phyloP scores from a whole-genome alignment of 37 sponge, comb jelly and placozoan species.

The Lycopodina hypogea region DNA sequence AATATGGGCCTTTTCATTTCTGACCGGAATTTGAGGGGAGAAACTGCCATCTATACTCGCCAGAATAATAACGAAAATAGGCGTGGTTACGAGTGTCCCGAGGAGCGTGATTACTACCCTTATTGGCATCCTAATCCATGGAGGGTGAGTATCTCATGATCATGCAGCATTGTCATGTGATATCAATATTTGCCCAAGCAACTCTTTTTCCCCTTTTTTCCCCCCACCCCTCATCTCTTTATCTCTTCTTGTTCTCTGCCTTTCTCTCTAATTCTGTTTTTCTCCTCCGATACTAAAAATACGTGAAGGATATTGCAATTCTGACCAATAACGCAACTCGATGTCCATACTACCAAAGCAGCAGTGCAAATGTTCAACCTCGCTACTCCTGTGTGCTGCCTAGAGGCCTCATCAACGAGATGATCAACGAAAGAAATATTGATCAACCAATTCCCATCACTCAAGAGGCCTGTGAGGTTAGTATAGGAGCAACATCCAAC shows the following conservation, averaged over 20 bases:
- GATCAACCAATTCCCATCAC: constrained; percentile 75
- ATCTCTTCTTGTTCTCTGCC: neutral
- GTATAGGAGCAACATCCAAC: too few species aligned
- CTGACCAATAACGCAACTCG: constrained; percentile 80
- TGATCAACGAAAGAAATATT: constrained; percentile 18
- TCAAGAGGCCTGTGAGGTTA: constrained; percentile 74
- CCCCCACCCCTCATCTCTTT: neutral
- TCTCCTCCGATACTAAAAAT: too few species aligned
- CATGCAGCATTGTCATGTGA: neutral
- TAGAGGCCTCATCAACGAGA: constrained; percentile 34
- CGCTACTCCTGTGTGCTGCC: constrained; percentile 79
- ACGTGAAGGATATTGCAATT: constrained; percentile 86
- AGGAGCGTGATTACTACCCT: constrained; percentile 99
- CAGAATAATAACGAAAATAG: constrained; percentile 92
- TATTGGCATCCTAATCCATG: constrained; percentile 99
- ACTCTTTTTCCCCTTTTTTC: neutral
- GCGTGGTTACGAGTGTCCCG: constrained; percentile 97
- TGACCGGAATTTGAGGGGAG: constrained; percentile 75
- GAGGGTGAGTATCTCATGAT: constrained; percentile 72
- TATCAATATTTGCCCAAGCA: neutral
- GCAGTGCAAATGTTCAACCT: constrained; percentile 89
- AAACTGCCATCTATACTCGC: constrained; percentile 81
- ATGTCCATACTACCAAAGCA: constrained; percentile 78
- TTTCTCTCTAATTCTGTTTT: neutral
- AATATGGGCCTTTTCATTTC: constrained; percentile 96